phyloP scores from a whole-genome alignment of 2,113 vertebrate genomes.

The Podiceps cristatus region DNA sequence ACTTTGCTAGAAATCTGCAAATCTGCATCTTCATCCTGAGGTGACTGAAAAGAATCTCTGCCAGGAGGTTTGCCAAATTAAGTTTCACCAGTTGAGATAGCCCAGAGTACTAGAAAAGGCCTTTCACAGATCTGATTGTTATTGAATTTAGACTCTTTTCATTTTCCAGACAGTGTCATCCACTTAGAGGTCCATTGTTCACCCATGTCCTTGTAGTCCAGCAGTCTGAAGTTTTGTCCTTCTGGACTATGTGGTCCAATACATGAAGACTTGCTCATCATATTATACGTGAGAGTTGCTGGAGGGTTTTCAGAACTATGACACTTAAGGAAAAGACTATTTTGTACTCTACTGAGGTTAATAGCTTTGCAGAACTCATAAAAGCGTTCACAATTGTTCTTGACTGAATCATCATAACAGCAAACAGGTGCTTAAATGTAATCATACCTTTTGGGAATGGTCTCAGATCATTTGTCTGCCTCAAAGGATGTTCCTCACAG shows the following conservation, averaged over 20 bases:
- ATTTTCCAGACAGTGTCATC: background rate
- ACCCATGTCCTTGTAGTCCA: background rate
- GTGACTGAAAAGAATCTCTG: background rate
- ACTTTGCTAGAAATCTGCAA: background rate
- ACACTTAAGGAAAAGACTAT: background rate
- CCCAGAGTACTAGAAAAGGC: background rate
- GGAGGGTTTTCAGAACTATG: background rate
- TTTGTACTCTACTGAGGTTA: constrained; percentile 6
- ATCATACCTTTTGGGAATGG: background rate
- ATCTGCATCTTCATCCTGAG: background rate
- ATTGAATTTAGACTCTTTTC: background rate
- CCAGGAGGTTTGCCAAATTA: background rate
- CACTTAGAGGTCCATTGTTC: background rate
- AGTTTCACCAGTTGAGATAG: background rate
- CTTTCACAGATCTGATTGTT: background rate
- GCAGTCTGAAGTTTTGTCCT: background rate
- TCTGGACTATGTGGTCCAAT: background rate
- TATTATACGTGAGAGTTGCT: background rate
- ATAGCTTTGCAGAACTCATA: constrained; percentile 18
- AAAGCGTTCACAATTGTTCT: constrained; percentile 27
- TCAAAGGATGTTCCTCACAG: constrained; percentile 13
- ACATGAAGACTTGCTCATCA: background rate
- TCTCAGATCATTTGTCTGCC: background rate
- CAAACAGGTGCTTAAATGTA: constrained; percentile 19
- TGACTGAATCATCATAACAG: constrained; percentile 41